phyloP scores from a whole-genome alignment of 2,113 vertebrate species.

The Antigone vipio region DNA sequence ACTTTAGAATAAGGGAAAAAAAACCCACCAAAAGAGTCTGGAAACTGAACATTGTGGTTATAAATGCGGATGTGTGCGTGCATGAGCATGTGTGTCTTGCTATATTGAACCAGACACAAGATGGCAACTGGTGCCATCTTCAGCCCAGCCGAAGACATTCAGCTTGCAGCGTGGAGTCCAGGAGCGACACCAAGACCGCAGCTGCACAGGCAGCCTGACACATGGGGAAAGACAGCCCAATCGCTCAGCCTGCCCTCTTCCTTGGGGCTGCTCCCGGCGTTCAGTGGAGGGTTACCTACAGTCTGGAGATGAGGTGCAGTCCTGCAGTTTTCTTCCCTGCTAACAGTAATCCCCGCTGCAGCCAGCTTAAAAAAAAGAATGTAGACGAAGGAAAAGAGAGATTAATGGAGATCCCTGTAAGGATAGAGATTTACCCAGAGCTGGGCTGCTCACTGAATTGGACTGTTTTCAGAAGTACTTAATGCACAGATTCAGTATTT shows the following conservation, averaged over 20 bases:
- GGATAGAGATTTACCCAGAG: not conserved
- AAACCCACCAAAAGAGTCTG: not conserved
- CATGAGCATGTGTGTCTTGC: not conserved
- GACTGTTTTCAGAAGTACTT: not conserved
- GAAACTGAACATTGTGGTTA: not conserved
- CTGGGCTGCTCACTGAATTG: not conserved
- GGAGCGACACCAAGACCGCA: not conserved
- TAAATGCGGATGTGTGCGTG: not conserved
- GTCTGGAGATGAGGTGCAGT: not conserved
- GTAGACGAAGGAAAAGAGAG: not conserved
- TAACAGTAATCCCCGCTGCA: not conserved
- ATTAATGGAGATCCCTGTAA: not conserved
- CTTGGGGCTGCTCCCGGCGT: not conserved
- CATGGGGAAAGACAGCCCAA: not conserved
- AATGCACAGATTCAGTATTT: not conserved
- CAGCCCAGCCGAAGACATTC: not conserved
- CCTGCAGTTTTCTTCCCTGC: not conserved
- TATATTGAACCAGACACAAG: not conserved
- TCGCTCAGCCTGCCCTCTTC: not conserved
- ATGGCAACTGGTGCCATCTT: not conserved
- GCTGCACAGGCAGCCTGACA: not conserved
- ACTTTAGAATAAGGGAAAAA: not conserved
- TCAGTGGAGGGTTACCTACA: not conserved
- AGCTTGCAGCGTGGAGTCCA: rapidly evolving
- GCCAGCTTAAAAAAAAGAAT: not conserved